phyloP scores from a whole-genome alignment of 2,113 vertebrate genomes.

The Periophthalmus modestus region DNA sequence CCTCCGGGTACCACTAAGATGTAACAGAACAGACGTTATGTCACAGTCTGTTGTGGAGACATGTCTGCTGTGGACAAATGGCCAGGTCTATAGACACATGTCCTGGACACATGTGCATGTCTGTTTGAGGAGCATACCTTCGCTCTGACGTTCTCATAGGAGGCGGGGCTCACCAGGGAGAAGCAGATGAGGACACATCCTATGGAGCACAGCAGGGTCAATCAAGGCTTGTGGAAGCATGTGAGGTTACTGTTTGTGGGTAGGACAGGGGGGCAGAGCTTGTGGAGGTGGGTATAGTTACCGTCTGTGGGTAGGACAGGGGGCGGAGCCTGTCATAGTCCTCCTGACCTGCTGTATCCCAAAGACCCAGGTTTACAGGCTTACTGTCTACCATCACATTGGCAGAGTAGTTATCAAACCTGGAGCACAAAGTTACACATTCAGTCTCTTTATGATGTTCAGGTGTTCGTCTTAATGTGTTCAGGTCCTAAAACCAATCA shows the following conservation, averaged over 20 bases:
- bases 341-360: constrained; percentile 71
- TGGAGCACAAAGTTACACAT: constrained; percentile 3
- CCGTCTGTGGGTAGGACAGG: constrained; percentile 73
- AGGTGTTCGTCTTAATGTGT: not conserved
- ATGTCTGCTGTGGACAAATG: no score
- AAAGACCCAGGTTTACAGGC: constrained; percentile 72
- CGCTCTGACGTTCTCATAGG: constrained; percentile 72
- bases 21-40: no score
- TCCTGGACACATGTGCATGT: not conserved
- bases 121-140: constrained; percentile 46
- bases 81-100: not conserved
- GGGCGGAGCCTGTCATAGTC: constrained; percentile 46
- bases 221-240: not conserved
- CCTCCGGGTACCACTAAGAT: constrained; percentile 92
- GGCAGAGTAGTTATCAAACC: constrained; percentile 65
- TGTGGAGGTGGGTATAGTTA: constrained; percentile 22
- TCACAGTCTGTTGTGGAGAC: no score
- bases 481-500: no score
- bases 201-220: constrained; percentile 6
- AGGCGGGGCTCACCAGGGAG: constrained; percentile 71
- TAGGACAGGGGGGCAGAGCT: constrained; percentile 67
- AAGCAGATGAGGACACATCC: constrained; percentile 74
- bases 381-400: constrained; percentile 66
- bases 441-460: not conserved
- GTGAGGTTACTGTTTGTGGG: constrained; percentile 64